A percentile compares a stretch with the other conserved stretches of the same genome.
Conservation (phyloP, 2,888 invertebrate genomes). For the Apodemia zela region DNA sequence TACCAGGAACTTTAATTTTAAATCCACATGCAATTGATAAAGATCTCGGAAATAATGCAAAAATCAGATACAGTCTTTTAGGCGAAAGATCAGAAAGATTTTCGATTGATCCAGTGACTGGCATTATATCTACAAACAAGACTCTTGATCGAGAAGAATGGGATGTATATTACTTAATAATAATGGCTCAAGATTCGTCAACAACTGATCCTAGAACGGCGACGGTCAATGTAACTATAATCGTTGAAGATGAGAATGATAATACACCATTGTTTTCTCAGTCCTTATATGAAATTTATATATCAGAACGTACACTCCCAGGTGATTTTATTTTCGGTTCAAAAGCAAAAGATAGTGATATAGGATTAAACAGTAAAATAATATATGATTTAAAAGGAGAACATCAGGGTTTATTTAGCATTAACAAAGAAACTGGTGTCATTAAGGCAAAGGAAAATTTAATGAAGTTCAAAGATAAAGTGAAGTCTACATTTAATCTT, state of each 20-base stretch:
- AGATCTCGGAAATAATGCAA: constrained; percentile 91
- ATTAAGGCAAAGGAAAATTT: constrained; percentile 88
- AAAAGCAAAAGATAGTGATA: constrained; percentile 91
- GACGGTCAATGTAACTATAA: constrained; percentile 90
- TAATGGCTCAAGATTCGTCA: constrained; percentile 94
- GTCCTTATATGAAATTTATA: constrained; percentile 87
- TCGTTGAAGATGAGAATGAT: constrained; percentile 91
- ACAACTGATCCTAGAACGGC: constrained; percentile 91
- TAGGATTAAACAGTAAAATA: constrained; percentile 90
- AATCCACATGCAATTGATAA: constrained; percentile 89
- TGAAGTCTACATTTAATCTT: constrained; percentile 83
- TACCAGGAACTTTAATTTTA: constrained; percentile 88
- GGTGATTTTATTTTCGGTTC: constrained; percentile 96
- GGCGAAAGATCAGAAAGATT: constrained; percentile 92
- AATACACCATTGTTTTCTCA: constrained; percentile 90
- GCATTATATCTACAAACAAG: constrained; percentile 87
- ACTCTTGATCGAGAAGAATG: constrained; percentile 90
- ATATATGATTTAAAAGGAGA: constrained; percentile 88
- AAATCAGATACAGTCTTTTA: constrained; percentile 90
- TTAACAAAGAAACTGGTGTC: constrained; percentile 91
- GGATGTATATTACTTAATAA: constrained; percentile 87
- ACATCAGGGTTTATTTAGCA: constrained; percentile 87
- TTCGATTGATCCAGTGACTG: constrained; percentile 87
- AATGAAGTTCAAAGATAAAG: constrained; percentile 72
- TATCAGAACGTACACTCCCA: constrained; percentile 88